Percentiles rank a stretch among this genome's conserved stretches.
Evolutionary conservation across 2,797 vertebrate species (phyloP).

Genomic region (Sorex maritimensis): DNA sequence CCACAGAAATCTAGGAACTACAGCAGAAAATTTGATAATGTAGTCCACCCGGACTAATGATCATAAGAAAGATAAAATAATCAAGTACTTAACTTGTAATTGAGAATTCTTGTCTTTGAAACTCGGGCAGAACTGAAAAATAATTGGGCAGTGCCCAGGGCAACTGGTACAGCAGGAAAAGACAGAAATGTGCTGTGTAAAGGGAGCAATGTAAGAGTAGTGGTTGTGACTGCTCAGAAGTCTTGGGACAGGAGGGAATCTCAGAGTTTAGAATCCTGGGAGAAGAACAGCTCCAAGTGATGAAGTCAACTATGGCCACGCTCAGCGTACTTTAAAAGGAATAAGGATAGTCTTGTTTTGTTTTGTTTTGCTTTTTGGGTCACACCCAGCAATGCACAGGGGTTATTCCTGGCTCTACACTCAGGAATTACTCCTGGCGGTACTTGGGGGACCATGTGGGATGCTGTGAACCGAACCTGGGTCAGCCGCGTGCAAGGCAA

Average conservation of each 20-base stretch:
- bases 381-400: no score
- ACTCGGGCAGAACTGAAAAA: constrained; percentile 18
- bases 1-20: not conserved
- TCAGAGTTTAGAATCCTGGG: constrained; percentile 35
- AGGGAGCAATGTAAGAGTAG: not conserved
- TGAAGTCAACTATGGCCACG: not conserved
- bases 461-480: no score
- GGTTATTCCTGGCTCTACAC: no score
- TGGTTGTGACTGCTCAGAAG: not conserved
- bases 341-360: not conserved
- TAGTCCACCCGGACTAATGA: not conserved
- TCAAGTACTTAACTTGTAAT: not conserved
- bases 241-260: not conserved
- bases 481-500: no score
- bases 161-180: not conserved
- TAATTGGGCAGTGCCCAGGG: not conserved
- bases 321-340: not conserved
- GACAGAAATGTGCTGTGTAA: not conserved
- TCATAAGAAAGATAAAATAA: not conserved
- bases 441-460: no score
- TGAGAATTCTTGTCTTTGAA: constrained; percentile 36
- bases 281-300: constrained; percentile 17
- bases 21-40: not conserved
- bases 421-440: no score
- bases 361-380: no score